Evolutionary conservation across 2,888 invertebrate species (phyloP), one percentile per base, ranked within the genome.

Genomic region (Tryphoninae sp.): DNA sequence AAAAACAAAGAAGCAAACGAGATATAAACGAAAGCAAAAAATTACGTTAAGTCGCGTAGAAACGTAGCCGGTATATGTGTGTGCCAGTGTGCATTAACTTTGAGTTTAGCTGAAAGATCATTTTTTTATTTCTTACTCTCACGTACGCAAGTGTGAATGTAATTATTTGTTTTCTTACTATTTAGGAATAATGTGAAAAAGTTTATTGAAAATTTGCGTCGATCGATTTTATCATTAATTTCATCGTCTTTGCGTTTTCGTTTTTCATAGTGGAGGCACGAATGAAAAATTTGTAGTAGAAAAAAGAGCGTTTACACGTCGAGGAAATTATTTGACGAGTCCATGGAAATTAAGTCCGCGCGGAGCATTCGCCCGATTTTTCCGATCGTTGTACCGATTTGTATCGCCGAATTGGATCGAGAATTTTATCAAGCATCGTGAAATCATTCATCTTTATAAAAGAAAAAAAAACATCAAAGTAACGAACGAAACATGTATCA

Each of bases 341-440:
- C n/a, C n/a, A 16, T 8, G 26, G 6, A 13, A 11, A 65, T 61
- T 33, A 76, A 9, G 45, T 53, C 62, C 13, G 16, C 33, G 33
- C 33, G 62, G 75, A 76, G 82, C 76, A 79, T 55, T 58, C 72
- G 75, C 72, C 68, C 76, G 78, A 81, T 71, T 73, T 73, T 79
- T 51, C 65, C 72, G 61, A 67, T 67, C 53, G 55, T 55, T 76
- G 65, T 69, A 59, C 40, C 42, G 62, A 40, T 22, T 13, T 65
- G 59, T 49, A 26, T 53, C 73, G 2, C 33, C 33, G 33, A 11
- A 8, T 23, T 23, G 26, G 59, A 49, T 49, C 68, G 68, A 62
- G 33, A 42, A 19, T 19, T 51, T 58, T 55, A 19, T 61, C 13
- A 11, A 51, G 53, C 76, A 51, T 77, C 51, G 76, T 55, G 2